phyloP scores from a whole-genome alignment of 2,888 invertebrate species.

The Folsomia candida region DNA sequence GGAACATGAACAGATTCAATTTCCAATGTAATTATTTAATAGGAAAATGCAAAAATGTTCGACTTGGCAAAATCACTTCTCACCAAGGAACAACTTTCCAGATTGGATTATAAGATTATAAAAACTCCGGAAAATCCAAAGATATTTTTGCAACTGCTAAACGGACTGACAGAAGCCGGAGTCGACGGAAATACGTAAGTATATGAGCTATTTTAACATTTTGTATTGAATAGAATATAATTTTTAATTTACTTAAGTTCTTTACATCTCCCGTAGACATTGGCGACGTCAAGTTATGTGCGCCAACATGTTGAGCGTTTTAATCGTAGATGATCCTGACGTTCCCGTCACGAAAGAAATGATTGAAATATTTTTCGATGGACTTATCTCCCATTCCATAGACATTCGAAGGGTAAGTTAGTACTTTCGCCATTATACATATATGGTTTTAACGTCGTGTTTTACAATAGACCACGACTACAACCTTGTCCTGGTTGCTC shows the following conservation, averaged over 20 bases:
- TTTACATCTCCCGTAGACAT: conserved; percentile 44
- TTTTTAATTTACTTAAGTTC: conserved; percentile 9
- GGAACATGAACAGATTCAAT: not conserved
- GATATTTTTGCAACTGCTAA: conserved; percentile 30
- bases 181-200: conserved; percentile 38
- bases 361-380: conserved; percentile 44
- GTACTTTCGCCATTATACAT: not conserved
- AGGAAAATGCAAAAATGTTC: conserved; percentile 29
- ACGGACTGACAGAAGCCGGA: conserved; percentile 34
- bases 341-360: conserved; percentile 35
- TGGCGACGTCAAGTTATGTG: conserved; percentile 49
- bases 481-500: conserved; percentile 43
- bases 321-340: conserved; percentile 42
- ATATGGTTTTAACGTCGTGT: not conserved
- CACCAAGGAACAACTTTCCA: conserved; percentile 22
- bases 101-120: conserved; percentile 20
- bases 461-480: conserved; percentile 44
- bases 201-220: not conserved
- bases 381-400: conserved; percentile 42
- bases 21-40: not conserved
- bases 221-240: not conserved
- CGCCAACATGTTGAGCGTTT: conserved; percentile 46
- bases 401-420: conserved; percentile 45
- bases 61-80: conserved; percentile 26
- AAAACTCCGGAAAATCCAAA: conserved; percentile 33